Evolutionary conservation across 1,140 invertebrate species (phyloP).

Genomic region (Reticulitermes speratus): DNA sequence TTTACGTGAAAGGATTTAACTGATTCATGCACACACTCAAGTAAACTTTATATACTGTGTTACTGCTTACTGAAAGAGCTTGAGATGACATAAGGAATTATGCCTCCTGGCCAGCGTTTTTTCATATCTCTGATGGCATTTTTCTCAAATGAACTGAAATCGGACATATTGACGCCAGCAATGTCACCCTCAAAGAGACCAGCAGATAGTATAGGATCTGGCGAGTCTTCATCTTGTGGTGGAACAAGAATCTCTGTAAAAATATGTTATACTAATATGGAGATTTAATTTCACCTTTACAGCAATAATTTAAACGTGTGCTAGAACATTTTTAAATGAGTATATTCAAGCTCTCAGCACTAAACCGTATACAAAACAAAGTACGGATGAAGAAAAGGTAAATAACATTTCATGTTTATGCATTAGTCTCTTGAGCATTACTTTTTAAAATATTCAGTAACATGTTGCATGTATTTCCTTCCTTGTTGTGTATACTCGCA

Average conservation of each 20-base stretch:
- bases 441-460: too few species aligned
- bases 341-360: too few species aligned
- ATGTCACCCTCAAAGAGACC: conserved; percentile 47
- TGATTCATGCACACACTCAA: too few species aligned
- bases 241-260: conserved; percentile 26
- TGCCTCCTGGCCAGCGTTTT: conserved; percentile 43
- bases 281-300: not conserved
- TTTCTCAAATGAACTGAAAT: not conserved
- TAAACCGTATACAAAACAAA: too few species aligned
- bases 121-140: conserved; percentile 30
- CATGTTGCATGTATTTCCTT: too few species aligned
- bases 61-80: conserved; percentile 41
- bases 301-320: not conserved
- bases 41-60: not conserved
- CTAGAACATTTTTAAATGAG: not conserved
- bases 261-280: not conserved
- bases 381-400: too few species aligned
- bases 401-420: too few species aligned
- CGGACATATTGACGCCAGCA: conserved; percentile 30
- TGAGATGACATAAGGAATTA: conserved; percentile 48
- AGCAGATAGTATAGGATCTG: conserved; percentile 42
- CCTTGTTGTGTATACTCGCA: too few species aligned
- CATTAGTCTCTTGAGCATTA: too few species aligned
- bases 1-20: too few species aligned
- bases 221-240: conserved; percentile 27